Base-by-base conservation (phyloP, 2,797 vertebrate species). In the Atherinosoma microstoma region DNA sequence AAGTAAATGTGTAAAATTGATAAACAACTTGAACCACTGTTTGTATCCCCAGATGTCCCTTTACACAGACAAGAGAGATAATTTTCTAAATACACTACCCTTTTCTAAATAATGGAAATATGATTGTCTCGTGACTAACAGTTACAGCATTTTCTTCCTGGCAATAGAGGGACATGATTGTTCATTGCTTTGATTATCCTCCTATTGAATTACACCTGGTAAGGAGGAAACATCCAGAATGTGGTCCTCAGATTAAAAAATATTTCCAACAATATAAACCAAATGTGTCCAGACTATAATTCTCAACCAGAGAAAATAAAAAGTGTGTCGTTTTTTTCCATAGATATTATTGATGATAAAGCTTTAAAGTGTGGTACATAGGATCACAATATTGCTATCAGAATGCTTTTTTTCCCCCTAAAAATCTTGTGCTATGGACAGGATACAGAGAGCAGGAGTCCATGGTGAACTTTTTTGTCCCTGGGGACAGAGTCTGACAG, bases 121-220 rank as follows among this genome's bases (percentile, higher is more conserved):
- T 27, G 4, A 27, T 54, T 13, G 6, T 54, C 2, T 54, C 27
- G 22, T 53, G 22, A 24, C 22, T 53, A 53, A 27, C 12, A 29
- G 4, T 54, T 42, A 58, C 29, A 67, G 30, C 60, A 30, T 57
- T 69, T 45, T 59, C 24, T 40, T 24, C 15, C 56, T 49, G 35
- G 51, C 12, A 56, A 6, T 40, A 65, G 16, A 20, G 29, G 51
- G 35, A 67, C 90, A 72, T 88, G 62, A 83, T 76, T 93, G 51
- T 91, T 92, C 51, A 92, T 77, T 93, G 86, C 87, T 91, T 87
- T 91, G 80, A 75, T 89, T 89, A 89, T 87, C 75, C 84, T 78
- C 82, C 82, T 69, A 72, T 85, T 70, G 75, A 91, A 79, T 88
- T 85, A 89, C 87, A 82, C 61, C 88, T 82, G 90, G 85, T 8